Base-by-base conservation (phyloP, 2,797 vertebrate genomes). In the Lepidocolaptes lacrymiger region DNA sequence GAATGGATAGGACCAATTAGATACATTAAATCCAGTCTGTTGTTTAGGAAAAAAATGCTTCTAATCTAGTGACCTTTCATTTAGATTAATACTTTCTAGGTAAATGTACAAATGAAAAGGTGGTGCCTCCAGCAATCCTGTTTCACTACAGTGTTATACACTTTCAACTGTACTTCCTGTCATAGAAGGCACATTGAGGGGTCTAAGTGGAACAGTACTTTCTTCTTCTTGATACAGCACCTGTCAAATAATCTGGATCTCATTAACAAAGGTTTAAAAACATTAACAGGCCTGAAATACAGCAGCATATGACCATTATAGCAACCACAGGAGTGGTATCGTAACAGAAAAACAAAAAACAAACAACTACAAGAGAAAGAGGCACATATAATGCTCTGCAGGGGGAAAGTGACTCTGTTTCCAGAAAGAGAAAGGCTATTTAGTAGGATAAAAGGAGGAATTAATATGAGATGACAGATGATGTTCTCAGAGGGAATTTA, bases 121-220 rank as follows among this genome's bases (percentile, higher is more conserved):
- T 22, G 14, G 4, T 73, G 46, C 1, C 15, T 15, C 3, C 37
- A 73, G 22, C 21, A 61, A 20, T 28, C 7, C 43, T 51, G 9
- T 63, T 39, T 61, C 14, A 13, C 12, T 49, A 0, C 7, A 27
- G 19, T 1, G 0, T 41, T 48, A 16, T 0, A 16, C 34, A 15
- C 11, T 56, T 64, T 41, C 28, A 64, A 0, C 20, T 67, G 39
- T 72, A 16, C 12, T 26, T 52, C 75, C 49, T 66, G 41, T 48
- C 27, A 9, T 20, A 43, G 37, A 19, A 41, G 75, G 37, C 39
- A n/a, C 39, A 90, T 93, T 22, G 18, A 1, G 8, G 36, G 6
- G 81, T 49, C 67, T 48, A 73, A 55, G 67, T 85, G 91, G 52
- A 90, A 63, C 43, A 48, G 37, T 56, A 17, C 12, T 54, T 89